These are phyloP conservation scores for Petroica traversi DNA, from an alignment of 2,113 vertebrate genomes.

Conservation along the genomic window DNA sequence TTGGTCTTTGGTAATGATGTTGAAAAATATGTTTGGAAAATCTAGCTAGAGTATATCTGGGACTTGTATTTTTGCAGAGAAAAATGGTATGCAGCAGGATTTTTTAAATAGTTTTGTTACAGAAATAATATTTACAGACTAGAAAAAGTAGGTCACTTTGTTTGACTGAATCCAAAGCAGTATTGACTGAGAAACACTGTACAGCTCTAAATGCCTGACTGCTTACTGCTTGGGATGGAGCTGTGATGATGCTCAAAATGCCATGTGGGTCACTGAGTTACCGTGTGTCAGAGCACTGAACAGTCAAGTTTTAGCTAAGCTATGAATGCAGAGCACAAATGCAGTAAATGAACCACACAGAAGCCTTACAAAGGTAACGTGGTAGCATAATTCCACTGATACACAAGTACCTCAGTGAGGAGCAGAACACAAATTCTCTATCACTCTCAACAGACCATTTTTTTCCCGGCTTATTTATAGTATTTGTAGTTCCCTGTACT, in stretches of 20 bases:
- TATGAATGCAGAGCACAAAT: background rate
- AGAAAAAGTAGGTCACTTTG: constrained; percentile 50
- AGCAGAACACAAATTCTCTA: background rate
- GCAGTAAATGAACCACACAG: background rate
- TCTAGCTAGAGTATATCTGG: background rate
- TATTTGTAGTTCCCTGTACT: background rate
- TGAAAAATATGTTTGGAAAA: background rate
- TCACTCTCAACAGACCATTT: background rate
- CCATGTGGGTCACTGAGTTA: background rate
- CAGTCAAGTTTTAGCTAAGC: background rate
- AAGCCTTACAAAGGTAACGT: background rate
- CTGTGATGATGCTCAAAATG: constrained; percentile 8
- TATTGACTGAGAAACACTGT: constrained; percentile 7
- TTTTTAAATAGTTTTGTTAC: constrained; percentile 34
- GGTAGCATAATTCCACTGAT: background rate
- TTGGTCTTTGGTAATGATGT: background rate
- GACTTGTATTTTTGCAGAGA: background rate
- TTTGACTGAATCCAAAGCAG: constrained; percentile 9
- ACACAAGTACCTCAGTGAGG: background rate
- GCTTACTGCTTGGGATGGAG: background rate
- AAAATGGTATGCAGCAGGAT: background rate
- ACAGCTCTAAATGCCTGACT: background rate
- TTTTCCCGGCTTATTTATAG: background rate
- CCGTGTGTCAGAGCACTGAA: background rate
- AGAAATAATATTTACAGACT: constrained; percentile 46